Evolutionary conservation across 2,113 vertebrate species (phyloP).

Genomic region (Casuarius casuarius): DNA sequence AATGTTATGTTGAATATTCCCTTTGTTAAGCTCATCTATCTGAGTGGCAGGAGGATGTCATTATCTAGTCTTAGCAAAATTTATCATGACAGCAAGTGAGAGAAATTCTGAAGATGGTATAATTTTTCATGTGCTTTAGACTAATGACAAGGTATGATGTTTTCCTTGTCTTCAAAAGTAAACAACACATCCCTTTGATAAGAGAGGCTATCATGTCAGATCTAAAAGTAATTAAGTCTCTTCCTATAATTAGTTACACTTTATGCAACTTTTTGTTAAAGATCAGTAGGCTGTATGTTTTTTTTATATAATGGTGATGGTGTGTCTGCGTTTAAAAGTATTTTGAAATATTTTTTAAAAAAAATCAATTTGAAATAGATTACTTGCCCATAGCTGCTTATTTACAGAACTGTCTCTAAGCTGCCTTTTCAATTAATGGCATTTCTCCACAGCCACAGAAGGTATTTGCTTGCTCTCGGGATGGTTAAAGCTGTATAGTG

Average conservation of each 20-base stretch:
- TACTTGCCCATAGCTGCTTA: neutral
- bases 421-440: neutral
- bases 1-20: neutral
- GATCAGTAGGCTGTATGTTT: neutral
- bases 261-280: neutral
- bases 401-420: neutral
- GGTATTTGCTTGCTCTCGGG: neutral
- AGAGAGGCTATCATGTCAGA: neutral
- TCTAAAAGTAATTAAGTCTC: neutral
- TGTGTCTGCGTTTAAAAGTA: neutral
- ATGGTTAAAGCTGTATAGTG: neutral
- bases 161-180: neutral
- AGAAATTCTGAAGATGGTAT: neutral
- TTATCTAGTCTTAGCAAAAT: neutral
- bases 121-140: neutral
- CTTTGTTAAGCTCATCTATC: neutral
- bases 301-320: neutral
- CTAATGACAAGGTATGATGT: neutral
- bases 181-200: neutral
- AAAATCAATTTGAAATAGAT: neutral
- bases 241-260: neutral
- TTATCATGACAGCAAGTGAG: neutral
- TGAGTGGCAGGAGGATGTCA: conserved; percentile 16
- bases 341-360: neutral
- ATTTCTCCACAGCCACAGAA: neutral